Evolutionary conservation across 1,140 invertebrate genomes (phyloP).

Genomic region (Monomorium pharaonis): DNA sequence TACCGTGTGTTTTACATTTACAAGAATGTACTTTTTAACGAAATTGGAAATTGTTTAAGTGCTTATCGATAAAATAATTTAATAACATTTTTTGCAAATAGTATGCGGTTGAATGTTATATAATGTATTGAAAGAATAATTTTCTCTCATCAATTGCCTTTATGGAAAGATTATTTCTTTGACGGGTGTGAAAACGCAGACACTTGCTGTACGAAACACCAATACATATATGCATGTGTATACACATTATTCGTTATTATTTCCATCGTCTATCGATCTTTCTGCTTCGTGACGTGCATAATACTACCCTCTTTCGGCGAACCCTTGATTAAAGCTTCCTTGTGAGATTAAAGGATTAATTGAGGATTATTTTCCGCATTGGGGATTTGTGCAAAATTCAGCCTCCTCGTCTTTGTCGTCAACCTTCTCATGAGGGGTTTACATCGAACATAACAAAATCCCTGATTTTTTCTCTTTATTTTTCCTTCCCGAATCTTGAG

Average conservation of each 20-base stretch:
- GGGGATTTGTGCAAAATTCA: not conserved
- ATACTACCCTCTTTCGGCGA: not conserved
- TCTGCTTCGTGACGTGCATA: not conserved
- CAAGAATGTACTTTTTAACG: not conserved
- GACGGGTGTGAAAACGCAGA: not conserved
- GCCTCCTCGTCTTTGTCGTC: not conserved
- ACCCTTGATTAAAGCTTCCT: slow-evolving; percentile 23
- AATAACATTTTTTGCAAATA: not conserved
- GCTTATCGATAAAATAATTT: not conserved
- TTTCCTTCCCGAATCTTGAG: slow-evolving; percentile 48
- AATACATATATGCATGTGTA: not conserved
- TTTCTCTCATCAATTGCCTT: not conserved
- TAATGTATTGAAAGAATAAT: not conserved
- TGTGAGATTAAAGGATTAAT: slow-evolving; percentile 45
- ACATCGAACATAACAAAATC: not conserved
- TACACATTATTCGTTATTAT: not conserved
- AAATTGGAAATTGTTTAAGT: not conserved
- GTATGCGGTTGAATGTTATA: not conserved
- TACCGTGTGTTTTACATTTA: not conserved
- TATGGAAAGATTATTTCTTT: not conserved
- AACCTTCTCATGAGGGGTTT: not conserved
- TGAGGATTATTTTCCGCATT: slow-evolving; percentile 26
- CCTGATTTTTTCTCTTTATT: not conserved
- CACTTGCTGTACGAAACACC: not conserved
- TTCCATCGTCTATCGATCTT: slow-evolving; percentile 2